These are phyloP conservation scores for Sipha maydis DNA, from an alignment of 2,888 invertebrate genomes.

Conservation along the genomic window DNA sequence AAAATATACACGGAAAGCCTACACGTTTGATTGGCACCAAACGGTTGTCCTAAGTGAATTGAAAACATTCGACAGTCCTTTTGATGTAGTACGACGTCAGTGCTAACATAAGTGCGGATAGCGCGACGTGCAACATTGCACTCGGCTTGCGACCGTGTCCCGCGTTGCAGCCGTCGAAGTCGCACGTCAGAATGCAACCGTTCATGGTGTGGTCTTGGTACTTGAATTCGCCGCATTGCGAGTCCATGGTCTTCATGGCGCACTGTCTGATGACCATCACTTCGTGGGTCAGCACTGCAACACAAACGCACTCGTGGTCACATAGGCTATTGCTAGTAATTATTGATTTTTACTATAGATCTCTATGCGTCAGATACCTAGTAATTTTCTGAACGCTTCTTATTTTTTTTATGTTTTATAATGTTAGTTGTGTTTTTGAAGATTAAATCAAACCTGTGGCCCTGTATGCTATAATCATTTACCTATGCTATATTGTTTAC, in stretches of 20 bases:
- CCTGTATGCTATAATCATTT: too few relatives aligned
- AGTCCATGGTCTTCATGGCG: conserved; percentile 69
- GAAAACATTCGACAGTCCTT: conserved; percentile 41
- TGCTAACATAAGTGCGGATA: neutral
- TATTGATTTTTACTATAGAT: too few relatives aligned
- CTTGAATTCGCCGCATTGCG: conserved; percentile 70
- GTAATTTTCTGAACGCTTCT: too few relatives aligned
- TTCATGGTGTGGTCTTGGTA: conserved; percentile 68
- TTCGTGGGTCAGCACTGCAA: conserved; percentile 64
- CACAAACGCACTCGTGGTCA: neutral
- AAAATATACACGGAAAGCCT: conserved; percentile 31
- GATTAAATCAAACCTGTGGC: too few relatives aligned
- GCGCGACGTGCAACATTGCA: neutral
- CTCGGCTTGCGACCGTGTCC: conserved; percentile 60
- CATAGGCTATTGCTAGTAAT: too few relatives aligned
- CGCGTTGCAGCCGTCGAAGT: conserved; percentile 70
- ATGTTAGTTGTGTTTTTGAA: too few relatives aligned
- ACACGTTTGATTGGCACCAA: neutral
- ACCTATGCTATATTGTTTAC: too few relatives aligned
- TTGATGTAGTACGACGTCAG: conserved; percentile 33
- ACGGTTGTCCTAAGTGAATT: conserved; percentile 31
- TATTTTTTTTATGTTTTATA: too few relatives aligned
- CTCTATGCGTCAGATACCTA: too few relatives aligned
- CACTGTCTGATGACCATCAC: conserved; percentile 69
- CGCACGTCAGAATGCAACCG: conserved; percentile 71